Percentiles rank a stretch among this genome's conserved stretches.
phyloP scores from a whole-genome alignment of 2,797 vertebrate species.

The Triplophysa yarkandensis region DNA sequence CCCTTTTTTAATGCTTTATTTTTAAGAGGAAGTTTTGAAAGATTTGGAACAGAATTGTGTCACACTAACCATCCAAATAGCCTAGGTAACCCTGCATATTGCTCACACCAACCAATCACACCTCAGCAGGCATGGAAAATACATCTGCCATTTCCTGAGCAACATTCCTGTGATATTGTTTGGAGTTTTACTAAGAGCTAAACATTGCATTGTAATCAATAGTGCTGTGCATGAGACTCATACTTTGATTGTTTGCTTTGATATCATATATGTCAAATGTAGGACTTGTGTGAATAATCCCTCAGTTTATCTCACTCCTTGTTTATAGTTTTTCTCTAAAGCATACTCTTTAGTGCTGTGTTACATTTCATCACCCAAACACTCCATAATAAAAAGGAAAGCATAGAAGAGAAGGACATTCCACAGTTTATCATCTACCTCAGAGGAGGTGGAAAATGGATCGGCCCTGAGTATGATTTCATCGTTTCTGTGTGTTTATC shows the following conservation, averaged over 20 bases:
- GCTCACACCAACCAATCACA: slow-evolving; percentile 16
- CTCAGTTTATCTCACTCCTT: too few species aligned
- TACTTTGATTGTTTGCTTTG: too few species aligned
- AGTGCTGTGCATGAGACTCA: slow-evolving; percentile 8
- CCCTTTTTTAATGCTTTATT: too few species aligned
- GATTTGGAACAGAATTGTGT: slow-evolving; percentile 37
- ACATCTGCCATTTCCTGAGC: slow-evolving; percentile 38
- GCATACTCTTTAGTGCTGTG: background rate
- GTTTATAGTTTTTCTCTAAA: background rate
- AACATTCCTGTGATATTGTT: slow-evolving; percentile 55
- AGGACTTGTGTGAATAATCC: background rate
- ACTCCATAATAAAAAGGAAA: slow-evolving; percentile 19
- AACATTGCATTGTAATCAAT: background rate
- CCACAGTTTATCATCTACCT: slow-evolving; percentile 30
- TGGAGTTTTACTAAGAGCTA: slow-evolving; percentile 10
- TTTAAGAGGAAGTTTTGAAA: slow-evolving; percentile 42
- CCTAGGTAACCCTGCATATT: slow-evolving; percentile 22
- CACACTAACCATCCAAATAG: slow-evolving; percentile 18
- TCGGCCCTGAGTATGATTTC: slow-evolving; percentile 45
- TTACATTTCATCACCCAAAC: background rate
- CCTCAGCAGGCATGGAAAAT: slow-evolving; percentile 38
- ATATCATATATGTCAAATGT: background rate
- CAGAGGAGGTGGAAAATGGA: slow-evolving; percentile 38
- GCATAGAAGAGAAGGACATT: slow-evolving; percentile 21
- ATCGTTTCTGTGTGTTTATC: slow-evolving; percentile 25